Evolutionary conservation across 2,888 invertebrate genomes (phyloP).

Genomic region (Bembecia ichneumoniformis): DNA sequence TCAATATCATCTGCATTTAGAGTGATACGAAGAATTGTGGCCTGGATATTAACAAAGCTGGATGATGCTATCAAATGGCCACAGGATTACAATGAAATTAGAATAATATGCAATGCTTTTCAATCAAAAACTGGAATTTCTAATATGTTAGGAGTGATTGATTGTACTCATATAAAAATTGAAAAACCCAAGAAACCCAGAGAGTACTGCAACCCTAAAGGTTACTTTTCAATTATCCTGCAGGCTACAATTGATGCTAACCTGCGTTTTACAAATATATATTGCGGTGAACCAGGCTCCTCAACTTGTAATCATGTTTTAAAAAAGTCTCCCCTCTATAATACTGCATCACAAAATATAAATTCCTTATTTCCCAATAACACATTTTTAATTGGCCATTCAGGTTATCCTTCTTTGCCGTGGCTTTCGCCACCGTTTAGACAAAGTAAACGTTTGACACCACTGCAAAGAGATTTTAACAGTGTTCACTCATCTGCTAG

Average conservation of each 20-base stretch:
- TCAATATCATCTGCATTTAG: conserved; percentile 49
- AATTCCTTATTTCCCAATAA: conserved; percentile 36
- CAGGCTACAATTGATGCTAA: conserved; percentile 43
- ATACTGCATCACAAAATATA: conserved; percentile 32
- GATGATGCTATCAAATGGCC: conserved; percentile 46
- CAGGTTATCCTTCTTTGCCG: conserved; percentile 39
- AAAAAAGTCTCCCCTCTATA: conserved; percentile 39
- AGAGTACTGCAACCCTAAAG: conserved; percentile 42
- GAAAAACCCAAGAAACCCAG: conserved; percentile 44
- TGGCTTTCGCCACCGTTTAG: conserved; percentile 46
- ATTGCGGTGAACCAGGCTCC: conserved; percentile 50
- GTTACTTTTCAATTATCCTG: conserved; percentile 41
- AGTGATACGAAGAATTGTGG: conserved; percentile 42
- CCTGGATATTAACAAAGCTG: conserved; percentile 45
- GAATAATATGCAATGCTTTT: conserved; percentile 30
- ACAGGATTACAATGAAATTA: conserved; percentile 29
- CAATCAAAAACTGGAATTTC: conserved; percentile 36
- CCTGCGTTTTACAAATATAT: conserved; percentile 41
- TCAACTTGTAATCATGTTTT: conserved; percentile 35
- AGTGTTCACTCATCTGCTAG: conserved; percentile 31
- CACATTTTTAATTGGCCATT: conserved; percentile 43
- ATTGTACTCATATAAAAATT: conserved; percentile 43
- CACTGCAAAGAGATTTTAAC: conserved; percentile 42
- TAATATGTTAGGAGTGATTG: conserved; percentile 40
- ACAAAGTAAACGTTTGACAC: conserved; percentile 40